Base-by-base conservation (phyloP, 2,113 vertebrate genomes). In the Carassius gibelio region DNA sequence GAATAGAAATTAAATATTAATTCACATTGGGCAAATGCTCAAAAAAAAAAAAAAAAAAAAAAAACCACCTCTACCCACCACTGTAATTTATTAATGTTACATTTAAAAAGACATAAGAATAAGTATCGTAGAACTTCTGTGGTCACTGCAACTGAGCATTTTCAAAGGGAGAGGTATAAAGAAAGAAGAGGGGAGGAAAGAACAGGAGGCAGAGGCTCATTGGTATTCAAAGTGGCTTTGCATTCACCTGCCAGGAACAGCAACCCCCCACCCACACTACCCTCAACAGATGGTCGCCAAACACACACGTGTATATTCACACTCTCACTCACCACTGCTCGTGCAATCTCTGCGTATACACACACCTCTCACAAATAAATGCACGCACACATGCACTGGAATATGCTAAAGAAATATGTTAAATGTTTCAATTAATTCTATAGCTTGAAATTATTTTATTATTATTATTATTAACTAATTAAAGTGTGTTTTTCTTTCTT, bases 191-290 rank as follows among this genome's bases (percentile, higher is more conserved):
- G n/a, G 55, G 15, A 89, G 42, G 68, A 89, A 90, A 30, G 85
- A 87, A 89, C 86, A 84, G 89, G 89, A 76, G 90, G 88, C 87
- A 89, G 90, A 83, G 84, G 82, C 93, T 95, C 92, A 95, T 95
- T 94, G 93, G 93, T 94, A 94, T 95, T 94, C 93, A 93, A 90
- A 87, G 89, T 75, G 88, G 91, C 93, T 93, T 92, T 93, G 84
- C 91, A 90, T 93, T 94, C 93, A 94, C 94, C 94, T 94, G 92
- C 92, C 94, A 95, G 92, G 92, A 92, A 93, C 91, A 91, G 91
- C 91, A 93, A 90, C 92, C 92, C 92, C 93, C 92, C 93, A 93
- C 92, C 92, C 92, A 93, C 93, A 94, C 90, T 92, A 92, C 93
- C 92, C 93, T 93, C 92, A 95, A 94, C 94, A 95, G 94, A 95